Evolutionary conservation across 2,113 vertebrate genomes (phyloP), one percentile per base, ranked within the genome.

Genomic region (Poeciliopsis retropinna): DNA sequence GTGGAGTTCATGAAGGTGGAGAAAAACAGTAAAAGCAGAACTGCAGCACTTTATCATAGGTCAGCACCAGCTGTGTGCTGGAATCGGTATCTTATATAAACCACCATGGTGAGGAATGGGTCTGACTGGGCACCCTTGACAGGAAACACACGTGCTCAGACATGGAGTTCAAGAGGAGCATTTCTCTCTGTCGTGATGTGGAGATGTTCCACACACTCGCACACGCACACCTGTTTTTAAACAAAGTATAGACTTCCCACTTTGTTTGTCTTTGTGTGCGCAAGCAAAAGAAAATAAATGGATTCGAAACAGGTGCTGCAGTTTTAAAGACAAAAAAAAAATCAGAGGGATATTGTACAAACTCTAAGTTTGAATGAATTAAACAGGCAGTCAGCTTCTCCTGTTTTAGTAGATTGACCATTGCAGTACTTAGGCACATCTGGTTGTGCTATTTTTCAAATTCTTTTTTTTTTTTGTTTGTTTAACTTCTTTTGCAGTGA

Each of bases 41-140:
- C 70, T 73, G 72, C 73, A 84, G 80, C 70, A 22, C 37, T 75
- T 41, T 68, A 77, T 44, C 19, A 54, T 74, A 78, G 87, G 87
- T 82, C 70, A 86, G 68, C 14, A n/a, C 37, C 87, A 81, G 73
- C 67, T 41, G 29, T 4, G 11, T 70, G 83, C 79, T 85, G 78
- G 64, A 13, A 13, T 25, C 78, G 70, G 73, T 76, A 77, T 81
- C 70, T 86, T 83, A 81, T 72, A 83, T 85, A 85, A 87, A 90
- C 72, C 76, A 64, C 81, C 76, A 70, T 29, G 28, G 72, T 70
- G 81, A 84, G 75, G 87, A 87, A 91, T 88, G 80, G 79, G 77
- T 86, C 77, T 75, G 77, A 83, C 80, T 77, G 69, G 72, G 68
- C 80, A 83, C 87, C 77, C 91, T 75, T 85, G 67, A 81, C 85